phyloP scores from a whole-genome alignment of 2,888 invertebrate species.

The Drosophila nigricruria region DNA sequence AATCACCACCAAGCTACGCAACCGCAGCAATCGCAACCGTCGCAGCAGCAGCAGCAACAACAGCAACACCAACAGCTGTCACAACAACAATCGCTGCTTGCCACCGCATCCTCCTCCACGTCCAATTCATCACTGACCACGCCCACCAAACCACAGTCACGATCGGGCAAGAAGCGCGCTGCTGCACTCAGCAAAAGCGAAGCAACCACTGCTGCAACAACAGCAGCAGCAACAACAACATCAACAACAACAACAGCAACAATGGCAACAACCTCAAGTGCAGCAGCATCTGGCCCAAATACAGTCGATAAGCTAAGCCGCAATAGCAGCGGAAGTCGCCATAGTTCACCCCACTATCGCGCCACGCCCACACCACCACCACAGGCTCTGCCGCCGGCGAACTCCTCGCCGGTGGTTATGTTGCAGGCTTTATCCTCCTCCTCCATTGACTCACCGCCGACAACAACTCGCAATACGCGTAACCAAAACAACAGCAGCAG shows the following conservation, averaged over 20 bases:
- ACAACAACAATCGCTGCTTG: slow-evolving; percentile 55
- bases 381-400: slow-evolving; percentile 58
- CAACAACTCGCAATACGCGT: slow-evolving; percentile 57
- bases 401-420: slow-evolving; percentile 73
- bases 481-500: slow-evolving; percentile 42
- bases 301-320: slow-evolving; percentile 62
- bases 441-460: slow-evolving; percentile 61
- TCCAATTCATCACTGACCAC: slow-evolving; percentile 38
- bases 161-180: slow-evolving; percentile 84
- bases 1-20: slow-evolving; percentile 52
- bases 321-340: slow-evolving; percentile 43
- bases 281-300: slow-evolving; percentile 24
- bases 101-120: slow-evolving; percentile 39
- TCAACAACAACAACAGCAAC: slow-evolving; percentile 17
- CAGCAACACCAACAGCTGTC: slow-evolving; percentile 55
- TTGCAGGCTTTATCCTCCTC: slow-evolving; percentile 70
- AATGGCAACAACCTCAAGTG: slow-evolving; percentile 9
- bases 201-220: slow-evolving; percentile 32
- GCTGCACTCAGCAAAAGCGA: slow-evolving; percentile 70
- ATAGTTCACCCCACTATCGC: slow-evolving; percentile 65
- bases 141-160: slow-evolving; percentile 71
- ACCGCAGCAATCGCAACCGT: slow-evolving; percentile 39
- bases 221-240: slow-evolving; percentile 26
- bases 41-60: slow-evolving; percentile 49
- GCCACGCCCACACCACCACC: slow-evolving; percentile 71